Evolutionary conservation across 1,140 invertebrate species (phyloP).

Genomic region (Conus betulinus): DNA sequence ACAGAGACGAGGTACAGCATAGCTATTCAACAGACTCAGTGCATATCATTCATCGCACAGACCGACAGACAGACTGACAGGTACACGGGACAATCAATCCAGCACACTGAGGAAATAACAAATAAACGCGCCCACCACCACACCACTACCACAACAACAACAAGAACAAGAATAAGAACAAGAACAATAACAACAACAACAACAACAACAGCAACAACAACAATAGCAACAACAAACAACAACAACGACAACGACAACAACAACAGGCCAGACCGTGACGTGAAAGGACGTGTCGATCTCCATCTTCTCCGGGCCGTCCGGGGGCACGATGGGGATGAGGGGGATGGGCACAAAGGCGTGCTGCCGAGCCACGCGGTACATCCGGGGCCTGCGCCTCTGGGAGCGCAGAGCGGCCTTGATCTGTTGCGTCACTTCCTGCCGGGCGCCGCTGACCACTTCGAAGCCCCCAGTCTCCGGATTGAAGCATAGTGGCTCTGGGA

Average conservation of each 20-base stretch:
- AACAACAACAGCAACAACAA: too few relatives aligned
- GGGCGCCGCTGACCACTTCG: slow-evolving; percentile 69
- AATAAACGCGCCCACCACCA: too few relatives aligned
- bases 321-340: slow-evolving; percentile 70
- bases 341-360: slow-evolving; percentile 71
- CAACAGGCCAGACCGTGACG: slow-evolving; percentile 59
- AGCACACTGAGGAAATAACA: neutral
- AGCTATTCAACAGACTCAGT: too few relatives aligned
- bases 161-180: too few relatives aligned
- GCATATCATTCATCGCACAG: too few relatives aligned
- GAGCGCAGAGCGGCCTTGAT: slow-evolving; percentile 71
- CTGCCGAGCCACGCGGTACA: slow-evolving; percentile 63
- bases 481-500: slow-evolving; percentile 71
- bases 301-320: slow-evolving; percentile 54
- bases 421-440: slow-evolving; percentile 67
- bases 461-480: slow-evolving; percentile 73
- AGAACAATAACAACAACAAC: too few relatives aligned
- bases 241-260: neutral
- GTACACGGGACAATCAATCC: neutral
- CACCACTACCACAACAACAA: neutral
- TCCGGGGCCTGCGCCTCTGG: slow-evolving; percentile 56
- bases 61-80: neutral
- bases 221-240: too few relatives aligned
- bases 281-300: slow-evolving; percentile 71
- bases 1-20: neutral